These are phyloP conservation scores for Sigmodon hispidus DNA, from an alignment of 2,113 vertebrate species.

Conservation along the genomic window DNA sequence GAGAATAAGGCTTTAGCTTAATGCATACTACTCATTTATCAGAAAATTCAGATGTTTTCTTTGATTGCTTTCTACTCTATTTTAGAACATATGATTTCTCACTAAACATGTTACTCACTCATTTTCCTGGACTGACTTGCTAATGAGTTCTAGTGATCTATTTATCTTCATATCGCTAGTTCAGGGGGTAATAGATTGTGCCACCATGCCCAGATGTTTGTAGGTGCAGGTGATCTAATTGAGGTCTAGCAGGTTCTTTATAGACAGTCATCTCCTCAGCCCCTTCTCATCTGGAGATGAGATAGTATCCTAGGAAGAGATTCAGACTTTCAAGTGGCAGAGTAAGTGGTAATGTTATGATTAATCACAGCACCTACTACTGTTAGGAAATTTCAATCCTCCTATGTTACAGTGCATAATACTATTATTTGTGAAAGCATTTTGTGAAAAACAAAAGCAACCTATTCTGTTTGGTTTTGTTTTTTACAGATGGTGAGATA, in stretches of 20 bases:
- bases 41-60: background rate
- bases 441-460: background rate
- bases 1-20: background rate
- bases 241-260: background rate
- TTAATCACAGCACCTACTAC: background rate
- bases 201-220: background rate
- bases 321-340: background rate
- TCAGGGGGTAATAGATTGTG: background rate
- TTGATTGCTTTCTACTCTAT: background rate
- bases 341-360: background rate
- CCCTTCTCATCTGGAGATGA: background rate
- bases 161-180: background rate
- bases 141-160: background rate
- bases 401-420: background rate
- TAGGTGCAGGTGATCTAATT: background rate
- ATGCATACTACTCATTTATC: background rate
- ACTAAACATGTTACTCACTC: background rate
- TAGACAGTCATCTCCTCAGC: background rate
- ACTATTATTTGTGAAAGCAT: background rate
- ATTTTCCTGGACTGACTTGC: background rate
- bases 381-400: background rate
- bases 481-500: slow-evolving; percentile 28
- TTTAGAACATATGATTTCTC: background rate
- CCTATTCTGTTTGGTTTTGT: background rate
- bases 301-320: background rate